Base-by-base conservation (phyloP, 1,140 invertebrate species). In the Penaeus indicus region DNA sequence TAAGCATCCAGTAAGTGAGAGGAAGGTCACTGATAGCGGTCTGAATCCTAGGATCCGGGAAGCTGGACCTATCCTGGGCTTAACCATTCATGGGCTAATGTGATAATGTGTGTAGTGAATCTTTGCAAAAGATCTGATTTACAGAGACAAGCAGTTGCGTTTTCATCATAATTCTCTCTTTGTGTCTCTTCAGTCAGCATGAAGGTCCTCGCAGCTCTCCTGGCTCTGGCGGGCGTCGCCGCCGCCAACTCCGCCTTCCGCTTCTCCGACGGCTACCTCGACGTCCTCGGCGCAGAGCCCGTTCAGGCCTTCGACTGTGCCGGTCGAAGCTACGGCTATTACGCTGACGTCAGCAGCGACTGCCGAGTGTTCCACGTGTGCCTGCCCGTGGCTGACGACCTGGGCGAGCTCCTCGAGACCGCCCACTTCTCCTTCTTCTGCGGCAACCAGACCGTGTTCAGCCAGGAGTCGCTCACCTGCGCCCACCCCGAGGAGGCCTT, bases 361-460 rank as follows among this genome's bases (percentile, higher is more conserved):
- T 88, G 86, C 79, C 79, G 64, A 10, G 79, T 88, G 21, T 88
- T 88, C 86, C 86, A 88, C 79, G 79, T 88, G 60, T 87, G 85
- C 47, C 75, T 87, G 47, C 85, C 85, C 78, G 81, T 87, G 42
- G 16, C 63, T 10, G 78, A 81, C 85, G 77, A 81, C 19, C 38
- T n/a, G 19, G 78, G 85, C 27, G 78, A 64, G 18, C 38, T 87
- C 1, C 47, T 72, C 11, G 62, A 67, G 77, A 87, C 61, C 32
- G 61, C 60, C 38, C 85, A 81, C 60, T 80, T 54, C 85, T 87
- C 77, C 78, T 81, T 81, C 85, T 25, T 81, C 22, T 81, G 77
- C 85, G 85, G 87, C 21, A 88, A 88, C 87, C 87, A 88, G 87
- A 88, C 87, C 4, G 81, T 88, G 67, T 88, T 88, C 81, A 88